Evolutionary conservation across 2,888 invertebrate genomes (phyloP).

Genomic region (Cabera pusaria): DNA sequence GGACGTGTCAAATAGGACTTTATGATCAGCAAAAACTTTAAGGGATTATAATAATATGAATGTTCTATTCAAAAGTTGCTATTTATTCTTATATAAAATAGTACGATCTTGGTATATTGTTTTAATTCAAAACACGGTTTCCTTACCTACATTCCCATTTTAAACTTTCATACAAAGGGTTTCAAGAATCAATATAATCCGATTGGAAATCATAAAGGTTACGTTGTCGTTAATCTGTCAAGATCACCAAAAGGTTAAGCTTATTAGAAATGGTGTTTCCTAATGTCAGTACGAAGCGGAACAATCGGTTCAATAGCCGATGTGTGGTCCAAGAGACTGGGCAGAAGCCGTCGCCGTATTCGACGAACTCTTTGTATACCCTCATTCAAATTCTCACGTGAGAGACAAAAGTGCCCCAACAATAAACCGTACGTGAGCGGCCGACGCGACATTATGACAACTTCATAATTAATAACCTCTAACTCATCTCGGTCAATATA

Average conservation of each 20-base stretch:
- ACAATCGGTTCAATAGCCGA: slow-evolving; percentile 38
- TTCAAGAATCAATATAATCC: slow-evolving; percentile 4
- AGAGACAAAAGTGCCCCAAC: slow-evolving; percentile 67
- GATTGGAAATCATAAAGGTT: slow-evolving; percentile 25
- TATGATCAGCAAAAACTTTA: no score
- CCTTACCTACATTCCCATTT: no score
- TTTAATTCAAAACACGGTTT: no score
- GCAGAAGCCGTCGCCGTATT: slow-evolving; percentile 66
- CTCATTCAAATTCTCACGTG: slow-evolving; percentile 75
- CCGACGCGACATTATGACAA: slow-evolving; percentile 73
- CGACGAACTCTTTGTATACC: slow-evolving; percentile 53
- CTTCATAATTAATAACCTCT: slow-evolving; percentile 82
- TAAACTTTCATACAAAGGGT: not conserved
- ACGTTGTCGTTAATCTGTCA: slow-evolving; percentile 23
- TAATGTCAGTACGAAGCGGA: slow-evolving; percentile 34
- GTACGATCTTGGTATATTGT: no score
- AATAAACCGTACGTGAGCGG: slow-evolving; percentile 69
- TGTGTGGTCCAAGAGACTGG: slow-evolving; percentile 67
- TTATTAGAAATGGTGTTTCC: slow-evolving; percentile 33
- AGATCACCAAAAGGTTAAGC: slow-evolving; percentile 24
- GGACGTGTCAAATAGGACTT: no score
- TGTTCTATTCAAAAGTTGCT: no score
- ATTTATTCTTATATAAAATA: no score
- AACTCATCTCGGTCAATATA: slow-evolving; percentile 78
- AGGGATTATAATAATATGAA: no score